Percentiles rank a stretch among this genome's conserved stretches.
Evolutionary conservation across 2,113 vertebrate genomes (phyloP).

Genomic region (Ranitomeya imitator): DNA sequence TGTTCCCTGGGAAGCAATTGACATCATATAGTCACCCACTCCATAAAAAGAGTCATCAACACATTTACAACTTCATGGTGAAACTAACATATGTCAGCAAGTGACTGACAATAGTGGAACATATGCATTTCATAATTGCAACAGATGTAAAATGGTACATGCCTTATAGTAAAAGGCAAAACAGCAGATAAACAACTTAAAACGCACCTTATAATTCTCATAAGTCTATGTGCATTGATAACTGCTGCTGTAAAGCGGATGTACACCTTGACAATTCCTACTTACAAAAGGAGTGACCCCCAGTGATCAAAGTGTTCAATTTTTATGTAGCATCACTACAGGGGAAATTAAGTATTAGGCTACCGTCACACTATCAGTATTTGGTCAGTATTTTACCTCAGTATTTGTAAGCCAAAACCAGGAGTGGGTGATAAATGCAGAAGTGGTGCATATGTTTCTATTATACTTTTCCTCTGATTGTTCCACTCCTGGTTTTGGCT

Average conservation of each 20-base stretch:
- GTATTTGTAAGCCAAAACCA: too few species aligned
- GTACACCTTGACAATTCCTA: neutral
- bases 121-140: conserved; percentile 31
- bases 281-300: too few species aligned
- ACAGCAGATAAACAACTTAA: neutral
- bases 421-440: too few species aligned
- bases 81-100: conserved; percentile 35
- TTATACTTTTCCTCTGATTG: too few species aligned
- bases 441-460: too few species aligned
- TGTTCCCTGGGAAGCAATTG: neutral
- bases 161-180: neutral
- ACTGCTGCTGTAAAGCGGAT: neutral
- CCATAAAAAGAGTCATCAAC: neutral
- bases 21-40: conserved; percentile 17
- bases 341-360: too few species aligned
- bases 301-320: too few species aligned
- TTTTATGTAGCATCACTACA: too few species aligned
- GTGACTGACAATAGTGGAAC: conserved; percentile 24
- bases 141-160: conserved; percentile 26
- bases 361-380: too few species aligned
- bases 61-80: conserved; percentile 6
- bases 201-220: neutral
- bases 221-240: neutral
- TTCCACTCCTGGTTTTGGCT: too few species aligned
- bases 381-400: too few species aligned